Base-by-base conservation (phyloP, 1,140 invertebrate genomes). In the Liolophura sinensis region DNA sequence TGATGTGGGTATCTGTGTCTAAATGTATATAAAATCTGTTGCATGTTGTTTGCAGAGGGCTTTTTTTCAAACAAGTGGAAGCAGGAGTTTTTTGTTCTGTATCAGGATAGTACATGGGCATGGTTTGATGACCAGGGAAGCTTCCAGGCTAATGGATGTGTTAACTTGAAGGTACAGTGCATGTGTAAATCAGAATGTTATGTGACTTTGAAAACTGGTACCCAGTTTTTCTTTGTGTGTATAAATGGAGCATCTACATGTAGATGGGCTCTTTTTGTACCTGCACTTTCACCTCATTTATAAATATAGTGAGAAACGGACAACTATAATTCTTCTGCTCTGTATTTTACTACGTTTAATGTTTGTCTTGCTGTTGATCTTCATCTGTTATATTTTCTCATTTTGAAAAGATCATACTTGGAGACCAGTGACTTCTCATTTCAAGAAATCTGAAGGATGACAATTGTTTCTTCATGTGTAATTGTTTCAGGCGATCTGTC, bases 101-200 rank as follows among this genome's bases (percentile, higher is more conserved):
- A 70, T 69, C 47, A 67, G 56, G 73, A 75, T 59, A 71, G 71
- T 47, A 71, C 67, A 1, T 60, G 72, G 20, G 64, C 65, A 15
- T 75, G 73, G 73, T 73, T 49, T 48, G 20, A 56, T 12, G 56
- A 67, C 50, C 60, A 67, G 18, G 40, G 49, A 50, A 69, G 64
- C n/a, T 62, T 48, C 56, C 52, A 73, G 20, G 60, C 65, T 24
- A 64, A 58, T 15, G 73, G 71, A 24, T 59, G 27, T 49, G 61
- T 73, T 1, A 54, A 60, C 22, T 31, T 75, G 9, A 72, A 75
- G 73, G 73, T 75, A 64, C 24, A 24, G 18, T 3, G 12, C n/a
- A n/a, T 20, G n/a, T 54, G 51, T 20, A 20, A 40, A 9, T 40
- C 3, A 40, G 3, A 40, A 40, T 40, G 31, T 40, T 5, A 9